Evolutionary conservation across 1,140 invertebrate species (phyloP).

Genomic region (Leptestheria dahalacensis): DNA sequence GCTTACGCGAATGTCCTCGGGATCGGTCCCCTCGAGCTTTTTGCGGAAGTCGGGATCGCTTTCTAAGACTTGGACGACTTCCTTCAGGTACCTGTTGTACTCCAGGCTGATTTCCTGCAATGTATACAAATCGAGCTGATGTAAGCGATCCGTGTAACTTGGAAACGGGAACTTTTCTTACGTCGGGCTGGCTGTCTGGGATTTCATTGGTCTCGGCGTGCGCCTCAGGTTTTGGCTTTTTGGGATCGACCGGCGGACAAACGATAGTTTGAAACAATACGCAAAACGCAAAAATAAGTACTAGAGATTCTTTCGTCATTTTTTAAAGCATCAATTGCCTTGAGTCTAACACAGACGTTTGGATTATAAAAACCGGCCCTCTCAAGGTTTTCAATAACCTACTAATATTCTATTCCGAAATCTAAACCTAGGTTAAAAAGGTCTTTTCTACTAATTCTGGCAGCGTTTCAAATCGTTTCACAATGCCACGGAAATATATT

Average conservation of each 20-base stretch:
- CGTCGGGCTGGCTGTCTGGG: constrained; percentile 16
- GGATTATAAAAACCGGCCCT: no score
- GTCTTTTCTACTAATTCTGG: no score
- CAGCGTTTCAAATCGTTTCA: no score
- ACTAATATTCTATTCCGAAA: no score
- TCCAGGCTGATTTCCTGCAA: constrained; percentile 37
- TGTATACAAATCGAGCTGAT: constrained; percentile 18
- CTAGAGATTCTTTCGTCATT: not conserved
- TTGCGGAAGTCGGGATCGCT: constrained; percentile 64
- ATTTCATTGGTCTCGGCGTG: constrained; percentile 20
- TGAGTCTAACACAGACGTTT: no score
- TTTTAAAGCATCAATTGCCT: no score
- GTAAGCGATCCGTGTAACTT: not conserved
- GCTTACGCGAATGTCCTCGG: constrained; percentile 60
- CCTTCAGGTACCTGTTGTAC: constrained; percentile 70
- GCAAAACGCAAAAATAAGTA: not conserved
- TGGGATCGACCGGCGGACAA: constrained; percentile 19
- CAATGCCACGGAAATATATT: no score
- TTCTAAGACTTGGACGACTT: constrained; percentile 71
- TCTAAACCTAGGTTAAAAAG: no score
- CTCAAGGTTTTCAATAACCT: no score
- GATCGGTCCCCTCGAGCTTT: constrained; percentile 61
- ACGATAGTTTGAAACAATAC: constrained; percentile 4
- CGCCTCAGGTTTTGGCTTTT: constrained; percentile 21
- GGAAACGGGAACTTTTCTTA: constrained; percentile 2